Evolutionary conservation across 2,113 vertebrate genomes (phyloP), one percentile per base, ranked within the genome.

Genomic region (Tragulus kanchil): DNA sequence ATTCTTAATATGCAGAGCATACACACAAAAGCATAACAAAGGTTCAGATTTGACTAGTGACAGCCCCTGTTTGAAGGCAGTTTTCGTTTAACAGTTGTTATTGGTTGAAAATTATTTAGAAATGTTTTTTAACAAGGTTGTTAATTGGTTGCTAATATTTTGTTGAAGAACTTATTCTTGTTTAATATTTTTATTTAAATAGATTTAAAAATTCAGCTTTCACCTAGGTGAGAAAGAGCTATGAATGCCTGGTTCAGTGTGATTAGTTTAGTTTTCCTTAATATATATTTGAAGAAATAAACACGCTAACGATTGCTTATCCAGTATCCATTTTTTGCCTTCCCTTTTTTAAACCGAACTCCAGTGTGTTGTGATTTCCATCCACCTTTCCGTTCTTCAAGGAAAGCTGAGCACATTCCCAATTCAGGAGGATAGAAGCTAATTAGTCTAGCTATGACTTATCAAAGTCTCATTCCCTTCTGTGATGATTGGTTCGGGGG

Each of bases 71-170:
- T 71, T 64, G 71, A 88, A 85, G 65, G 2, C 11, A 85, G 3
- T 62, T 95, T 92, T 92, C 92, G 73, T 81, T 96, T 90, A 21
- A 61, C 71, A 81, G 28, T 23, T 78, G 54, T 83, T 56, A 67
- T 82, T 91, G 42, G 31, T 67, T 90, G 59, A 90, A 94, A 73
- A 85, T 81, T 56, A 48, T 83, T 92, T 62, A 85, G 6, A 90
- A 85, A 86, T 58, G 48, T 75, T n/a, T n/a, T n/a, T n/a, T n/a
- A n/a, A n/a, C n/a, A n/a, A n/a, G n/a, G n/a, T n/a, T n/a, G n/a
- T n/a, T n/a, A n/a, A n/a, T n/a, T n/a, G n/a, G n/a, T 58, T 81
- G 78, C 54, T 58, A 58, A 58, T 58, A 36, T 81, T 81, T 58
- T 81, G 19, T 58, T 81, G 54, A 15, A 31, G 54, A 58, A 58